Conservation (phyloP, 1,140 invertebrate genomes). For the Sarcophaga peregrina region DNA sequence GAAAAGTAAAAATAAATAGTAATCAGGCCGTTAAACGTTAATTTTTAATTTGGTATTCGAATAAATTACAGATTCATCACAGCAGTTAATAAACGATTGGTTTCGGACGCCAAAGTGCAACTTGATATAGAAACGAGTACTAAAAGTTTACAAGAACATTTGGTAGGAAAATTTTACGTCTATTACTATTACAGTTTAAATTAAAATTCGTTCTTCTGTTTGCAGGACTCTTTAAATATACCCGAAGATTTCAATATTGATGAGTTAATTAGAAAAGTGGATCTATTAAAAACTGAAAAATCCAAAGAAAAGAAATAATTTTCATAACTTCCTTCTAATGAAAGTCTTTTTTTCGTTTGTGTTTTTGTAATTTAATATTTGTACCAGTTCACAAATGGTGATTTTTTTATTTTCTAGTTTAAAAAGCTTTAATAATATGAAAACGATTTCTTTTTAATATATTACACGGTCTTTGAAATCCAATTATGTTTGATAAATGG, state of each 20-base stretch:
- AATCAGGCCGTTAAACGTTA: neutral
- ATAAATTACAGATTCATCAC: constrained; percentile 50
- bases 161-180: constrained; percentile 26
- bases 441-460: too few species aligned
- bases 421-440: too few species aligned
- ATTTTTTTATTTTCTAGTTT: too few species aligned
- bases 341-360: too few species aligned
- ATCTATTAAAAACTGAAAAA: constrained; percentile 47
- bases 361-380: too few species aligned
- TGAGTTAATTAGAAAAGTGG: constrained; percentile 54
- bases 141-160: constrained; percentile 49
- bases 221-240: constrained; percentile 45
- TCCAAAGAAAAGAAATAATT: constrained; percentile 33
- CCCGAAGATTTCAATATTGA: constrained; percentile 56
- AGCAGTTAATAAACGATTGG: constrained; percentile 48
- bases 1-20: constrained; percentile 48
- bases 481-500: too few species aligned
- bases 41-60: constrained; percentile 43
- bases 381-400: too few species aligned
- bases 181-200: neutral
- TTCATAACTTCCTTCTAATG: too few species aligned
- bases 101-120: constrained; percentile 46
- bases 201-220: neutral
- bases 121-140: constrained; percentile 45
- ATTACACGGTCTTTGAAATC: too few species aligned